Percentiles rank a stretch among this genome's conserved stretches.
Evolutionary conservation across 2,888 invertebrate genomes (phyloP).

Genomic region (Boloria euphrosyne): DNA sequence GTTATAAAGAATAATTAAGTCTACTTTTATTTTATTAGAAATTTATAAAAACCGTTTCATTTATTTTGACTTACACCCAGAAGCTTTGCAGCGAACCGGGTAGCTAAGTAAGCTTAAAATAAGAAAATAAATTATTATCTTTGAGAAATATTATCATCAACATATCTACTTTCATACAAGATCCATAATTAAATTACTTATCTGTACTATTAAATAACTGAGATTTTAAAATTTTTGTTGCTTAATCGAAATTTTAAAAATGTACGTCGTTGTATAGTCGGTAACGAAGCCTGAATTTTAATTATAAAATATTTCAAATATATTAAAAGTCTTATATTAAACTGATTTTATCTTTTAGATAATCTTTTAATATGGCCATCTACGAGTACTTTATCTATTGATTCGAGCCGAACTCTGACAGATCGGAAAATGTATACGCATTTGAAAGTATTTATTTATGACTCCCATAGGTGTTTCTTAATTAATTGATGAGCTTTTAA

Average conservation of each 20-base stretch:
- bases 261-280: not conserved
- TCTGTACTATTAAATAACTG: too few relatives aligned
- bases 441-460: slow-evolving; percentile 15
- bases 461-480: slow-evolving; percentile 12
- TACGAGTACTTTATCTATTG: slow-evolving; percentile 12
- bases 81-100: too few relatives aligned
- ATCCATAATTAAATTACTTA: too few relatives aligned
- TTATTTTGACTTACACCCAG: too few relatives aligned
- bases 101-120: too few relatives aligned
- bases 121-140: too few relatives aligned
- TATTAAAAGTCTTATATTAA: slow-evolving; percentile 3
- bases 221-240: not conserved
- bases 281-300: not conserved
- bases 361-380: slow-evolving; percentile 1
- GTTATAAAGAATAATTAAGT: too few relatives aligned
- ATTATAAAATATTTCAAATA: slow-evolving; percentile 11
- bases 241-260: slow-evolving; percentile 1
- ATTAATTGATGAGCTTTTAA: slow-evolving; percentile 21
- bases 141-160: too few relatives aligned
- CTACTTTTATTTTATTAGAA: too few relatives aligned
- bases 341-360: slow-evolving; percentile 2
- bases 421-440: slow-evolving; percentile 12
- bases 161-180: too few relatives aligned
- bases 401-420: slow-evolving; percentile 10
- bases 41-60: too few relatives aligned